Evolutionary conservation across 2,113 vertebrate genomes (phyloP).

Genomic region (Cygnus atratus): DNA sequence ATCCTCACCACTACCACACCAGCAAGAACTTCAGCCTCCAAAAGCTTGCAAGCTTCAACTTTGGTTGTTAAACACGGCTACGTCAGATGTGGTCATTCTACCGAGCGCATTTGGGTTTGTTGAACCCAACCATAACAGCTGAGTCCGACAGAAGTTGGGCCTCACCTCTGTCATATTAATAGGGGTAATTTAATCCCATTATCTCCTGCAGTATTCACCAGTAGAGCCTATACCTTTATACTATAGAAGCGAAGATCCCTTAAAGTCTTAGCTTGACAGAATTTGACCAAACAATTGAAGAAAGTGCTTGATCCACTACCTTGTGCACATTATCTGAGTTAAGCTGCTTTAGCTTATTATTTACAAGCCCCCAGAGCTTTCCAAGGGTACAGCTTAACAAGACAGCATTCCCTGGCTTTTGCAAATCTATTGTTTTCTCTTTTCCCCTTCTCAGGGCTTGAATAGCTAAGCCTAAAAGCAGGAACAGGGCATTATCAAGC

Average conservation of each 20-base stretch:
- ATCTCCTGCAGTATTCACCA: background rate
- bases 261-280: background rate
- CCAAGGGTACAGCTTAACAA: slow-evolving; percentile 16
- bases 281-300: background rate
- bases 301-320: background rate
- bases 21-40: background rate
- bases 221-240: fast-evolving
- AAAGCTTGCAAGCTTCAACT: background rate
- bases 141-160: background rate
- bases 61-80: background rate
- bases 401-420: slow-evolving; percentile 13
- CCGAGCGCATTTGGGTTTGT: fast-evolving
- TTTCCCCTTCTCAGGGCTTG: background rate
- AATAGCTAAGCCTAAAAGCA: background rate
- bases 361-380: slow-evolving; percentile 8
- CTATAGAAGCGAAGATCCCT: fast-evolving
- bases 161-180: background rate
- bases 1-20: background rate
- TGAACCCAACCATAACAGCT: fast-evolving
- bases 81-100: background rate
- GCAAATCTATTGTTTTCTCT: background rate
- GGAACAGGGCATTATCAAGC: background rate
- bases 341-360: slow-evolving; percentile 52
- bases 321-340: background rate
- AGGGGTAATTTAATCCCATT: background rate